Percentiles rank a stretch among this genome's conserved stretches.
phyloP scores from a whole-genome alignment of 35 echinoderm and acorn worm species.

The Stichopus chloronotus region DNA sequence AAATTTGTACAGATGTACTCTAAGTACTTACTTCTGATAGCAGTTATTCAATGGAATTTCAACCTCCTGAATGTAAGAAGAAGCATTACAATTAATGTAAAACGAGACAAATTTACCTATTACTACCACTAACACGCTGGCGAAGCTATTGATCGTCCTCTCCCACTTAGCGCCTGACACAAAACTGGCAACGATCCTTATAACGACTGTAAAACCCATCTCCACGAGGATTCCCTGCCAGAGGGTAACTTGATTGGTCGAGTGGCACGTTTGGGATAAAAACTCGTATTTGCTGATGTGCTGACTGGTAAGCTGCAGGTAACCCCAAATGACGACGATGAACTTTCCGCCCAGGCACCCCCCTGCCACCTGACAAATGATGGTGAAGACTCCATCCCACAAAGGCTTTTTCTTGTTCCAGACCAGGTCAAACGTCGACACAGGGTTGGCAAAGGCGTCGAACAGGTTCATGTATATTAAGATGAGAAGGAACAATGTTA shows the following conservation, averaged over 20 bases:
- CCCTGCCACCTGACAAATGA: constrained; percentile 69
- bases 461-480: constrained; percentile 75
- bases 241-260: constrained; percentile 63
- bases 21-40: too few relatives aligned
- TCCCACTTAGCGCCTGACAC: constrained; percentile 48
- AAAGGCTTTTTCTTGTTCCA: constrained; percentile 68
- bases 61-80: too few relatives aligned
- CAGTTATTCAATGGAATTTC: too few relatives aligned
- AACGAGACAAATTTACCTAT: constrained; percentile 43
- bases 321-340: constrained; percentile 72
- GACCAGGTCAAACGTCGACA: constrained; percentile 69
- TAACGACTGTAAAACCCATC: constrained; percentile 57
- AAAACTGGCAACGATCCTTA: constrained; percentile 64
- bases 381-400: constrained; percentile 58
- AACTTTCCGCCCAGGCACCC: constrained; percentile 73
- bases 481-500: constrained; percentile 61
- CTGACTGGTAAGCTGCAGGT: constrained; percentile 46
- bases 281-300: constrained; percentile 49
- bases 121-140: constrained; percentile 61
- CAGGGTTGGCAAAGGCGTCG: constrained; percentile 88
- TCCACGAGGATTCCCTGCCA: constrained; percentile 60
- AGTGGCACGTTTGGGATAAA: constrained; percentile 51
- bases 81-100: too few relatives aligned
- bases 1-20: too few relatives aligned
- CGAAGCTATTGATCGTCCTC: constrained; percentile 57